phyloP scores from a whole-genome alignment of 2,113 vertebrate genomes.

The Struthio camelus region DNA sequence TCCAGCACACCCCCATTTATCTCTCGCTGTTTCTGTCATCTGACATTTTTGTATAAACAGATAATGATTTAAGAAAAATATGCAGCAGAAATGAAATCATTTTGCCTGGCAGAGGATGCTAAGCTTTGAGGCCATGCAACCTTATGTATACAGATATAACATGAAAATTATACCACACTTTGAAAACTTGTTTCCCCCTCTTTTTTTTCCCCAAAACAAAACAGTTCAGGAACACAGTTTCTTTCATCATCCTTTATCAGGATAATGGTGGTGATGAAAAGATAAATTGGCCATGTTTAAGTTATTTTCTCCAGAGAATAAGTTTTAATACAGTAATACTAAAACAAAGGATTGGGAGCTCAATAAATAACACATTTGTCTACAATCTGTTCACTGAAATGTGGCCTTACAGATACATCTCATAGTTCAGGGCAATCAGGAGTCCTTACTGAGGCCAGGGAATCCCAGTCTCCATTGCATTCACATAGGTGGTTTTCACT shows the following conservation, averaged over 20 bases:
- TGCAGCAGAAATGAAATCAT: neutral
- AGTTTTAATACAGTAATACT: neutral
- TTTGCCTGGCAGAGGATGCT: neutral
- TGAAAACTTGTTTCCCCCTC: neutral
- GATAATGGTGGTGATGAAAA: neutral
- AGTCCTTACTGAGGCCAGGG: neutral
- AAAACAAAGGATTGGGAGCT: neutral
- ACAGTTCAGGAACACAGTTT: neutral
- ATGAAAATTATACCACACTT: neutral
- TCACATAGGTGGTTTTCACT: neutral
- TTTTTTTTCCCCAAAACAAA: neutral
- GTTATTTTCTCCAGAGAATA: neutral
- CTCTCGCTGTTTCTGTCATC: neutral
- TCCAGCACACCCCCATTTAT: neutral
- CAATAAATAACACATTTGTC: neutral
- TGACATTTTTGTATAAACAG: constrained; percentile 11
- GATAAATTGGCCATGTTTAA: neutral
- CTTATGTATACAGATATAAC: neutral
- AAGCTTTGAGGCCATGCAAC: neutral
- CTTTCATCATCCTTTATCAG: neutral
- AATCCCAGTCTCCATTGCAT: neutral
- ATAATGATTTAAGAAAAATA: constrained; percentile 12
- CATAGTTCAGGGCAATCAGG: neutral
- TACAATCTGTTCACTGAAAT: neutral
- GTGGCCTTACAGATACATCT: neutral